These are phyloP conservation scores for Drosophila sp. DNA, from an alignment of 1,140 invertebrate species.

Conservation along the genomic window DNA sequence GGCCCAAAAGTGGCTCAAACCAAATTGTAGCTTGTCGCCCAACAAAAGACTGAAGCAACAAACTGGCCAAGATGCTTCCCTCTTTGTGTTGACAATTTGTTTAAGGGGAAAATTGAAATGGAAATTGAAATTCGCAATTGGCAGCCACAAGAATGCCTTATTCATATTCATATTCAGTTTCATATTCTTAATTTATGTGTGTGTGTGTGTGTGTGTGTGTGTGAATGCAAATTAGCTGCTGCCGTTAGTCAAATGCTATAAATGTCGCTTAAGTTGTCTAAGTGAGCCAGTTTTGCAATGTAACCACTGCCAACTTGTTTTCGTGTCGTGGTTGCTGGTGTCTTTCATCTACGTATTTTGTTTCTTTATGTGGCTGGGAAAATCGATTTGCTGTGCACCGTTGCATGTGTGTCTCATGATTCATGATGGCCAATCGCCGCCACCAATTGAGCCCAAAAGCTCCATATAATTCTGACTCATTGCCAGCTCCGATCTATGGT, in stretches of 20 bases:
- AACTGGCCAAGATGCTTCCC: constrained; percentile 8
- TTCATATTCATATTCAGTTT: not conserved
- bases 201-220: too few species aligned
- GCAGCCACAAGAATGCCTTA: constrained; percentile 38
- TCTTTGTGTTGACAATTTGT: constrained; percentile 5
- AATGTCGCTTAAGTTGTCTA: constrained; percentile 20
- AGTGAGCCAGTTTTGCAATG: constrained; percentile 50
- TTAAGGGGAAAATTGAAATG: constrained; percentile 27
- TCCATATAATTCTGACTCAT: constrained; percentile 61
- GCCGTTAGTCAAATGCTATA: not conserved
- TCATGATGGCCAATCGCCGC: constrained; percentile 22
- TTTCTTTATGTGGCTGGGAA: constrained; percentile 38
- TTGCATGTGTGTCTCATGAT: constrained; percentile 26
- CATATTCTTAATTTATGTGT: constrained; percentile 4
- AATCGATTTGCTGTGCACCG: constrained; percentile 30
- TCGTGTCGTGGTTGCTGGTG: not conserved
- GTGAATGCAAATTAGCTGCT: constrained; percentile 22
- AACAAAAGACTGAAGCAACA: constrained; percentile 44
- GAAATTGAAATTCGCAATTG: constrained; percentile 12
- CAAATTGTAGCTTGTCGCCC: constrained; percentile 39
- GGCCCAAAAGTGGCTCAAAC: constrained; percentile 50
- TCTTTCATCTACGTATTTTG: not conserved
- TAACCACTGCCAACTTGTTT: constrained; percentile 34
- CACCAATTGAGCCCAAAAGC: not conserved
- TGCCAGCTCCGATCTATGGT: constrained; percentile 55